A percentile compares a stretch with the other conserved stretches of the same genome.
phyloP scores from a whole-genome alignment of 2,113 vertebrate species.

The Lagenorhynchus albirostris region DNA sequence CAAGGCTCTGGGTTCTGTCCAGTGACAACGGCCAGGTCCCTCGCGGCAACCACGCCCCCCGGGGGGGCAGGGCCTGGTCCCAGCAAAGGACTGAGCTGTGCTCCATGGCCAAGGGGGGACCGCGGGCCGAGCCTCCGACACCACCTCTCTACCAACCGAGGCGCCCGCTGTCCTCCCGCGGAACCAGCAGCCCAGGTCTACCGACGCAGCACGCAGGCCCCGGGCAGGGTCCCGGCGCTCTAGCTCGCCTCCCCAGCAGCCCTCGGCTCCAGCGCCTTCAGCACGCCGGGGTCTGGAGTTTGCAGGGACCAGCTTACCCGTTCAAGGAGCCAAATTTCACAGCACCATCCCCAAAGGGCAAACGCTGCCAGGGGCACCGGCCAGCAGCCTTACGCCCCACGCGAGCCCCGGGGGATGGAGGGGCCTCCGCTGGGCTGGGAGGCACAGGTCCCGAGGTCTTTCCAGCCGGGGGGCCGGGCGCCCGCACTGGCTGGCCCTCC shows the following conservation, averaged over 20 bases:
- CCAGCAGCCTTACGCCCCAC: not conserved
- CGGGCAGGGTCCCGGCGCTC: fast-evolving
- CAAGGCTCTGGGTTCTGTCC: too few relatives aligned
- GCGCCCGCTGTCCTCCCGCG: fast-evolving
- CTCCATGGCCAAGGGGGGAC: too few relatives aligned
- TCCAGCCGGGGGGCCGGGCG: not conserved
- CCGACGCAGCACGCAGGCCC: too few relatives aligned
- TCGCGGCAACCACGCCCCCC: too few relatives aligned
- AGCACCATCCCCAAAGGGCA: not conserved
- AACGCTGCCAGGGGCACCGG: too few relatives aligned
- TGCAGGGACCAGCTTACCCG: not conserved
- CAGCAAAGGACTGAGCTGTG: too few relatives aligned
- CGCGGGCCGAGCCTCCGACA: not conserved
- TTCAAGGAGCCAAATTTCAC: not conserved
- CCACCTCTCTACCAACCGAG: fast-evolving
- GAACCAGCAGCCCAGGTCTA: not conserved
- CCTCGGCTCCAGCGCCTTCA: not conserved
- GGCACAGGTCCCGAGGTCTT: not conserved
- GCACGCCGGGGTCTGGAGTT: not conserved
- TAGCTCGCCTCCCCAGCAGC: not conserved
- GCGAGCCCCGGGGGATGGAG: fast-evolving
- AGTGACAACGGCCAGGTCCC: too few relatives aligned
- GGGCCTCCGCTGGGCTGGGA: not conserved
- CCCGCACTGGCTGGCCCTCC: too few relatives aligned
- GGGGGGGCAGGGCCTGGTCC: too few relatives aligned